phyloP scores from a whole-genome alignment of 2,797 vertebrate genomes.

The Simalia tracyae region DNA sequence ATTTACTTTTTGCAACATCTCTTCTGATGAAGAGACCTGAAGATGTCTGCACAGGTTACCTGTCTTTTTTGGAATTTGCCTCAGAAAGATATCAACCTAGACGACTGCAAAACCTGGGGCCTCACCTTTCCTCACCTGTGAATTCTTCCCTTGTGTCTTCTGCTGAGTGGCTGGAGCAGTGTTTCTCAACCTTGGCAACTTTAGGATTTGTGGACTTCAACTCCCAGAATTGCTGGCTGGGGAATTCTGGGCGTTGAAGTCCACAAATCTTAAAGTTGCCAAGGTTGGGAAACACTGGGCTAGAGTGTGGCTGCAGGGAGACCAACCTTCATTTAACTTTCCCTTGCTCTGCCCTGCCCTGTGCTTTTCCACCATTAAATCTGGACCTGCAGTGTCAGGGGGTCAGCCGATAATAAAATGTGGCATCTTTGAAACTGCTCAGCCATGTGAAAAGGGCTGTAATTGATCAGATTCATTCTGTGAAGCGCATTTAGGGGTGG shows the following conservation, averaged over 20 bases:
- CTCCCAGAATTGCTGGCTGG: too few species aligned
- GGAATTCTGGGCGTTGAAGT: too few species aligned
- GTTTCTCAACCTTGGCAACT: too few species aligned
- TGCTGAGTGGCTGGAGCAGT: not conserved
- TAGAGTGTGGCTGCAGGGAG: not conserved
- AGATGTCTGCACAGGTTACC: not conserved
- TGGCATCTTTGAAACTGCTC: constrained; percentile 87
- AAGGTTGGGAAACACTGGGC: too few species aligned
- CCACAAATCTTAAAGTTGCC: too few species aligned
- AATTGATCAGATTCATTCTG: constrained; percentile 80
- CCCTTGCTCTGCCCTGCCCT: not conserved
- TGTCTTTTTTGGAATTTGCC: not conserved
- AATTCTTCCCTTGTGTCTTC: not conserved
- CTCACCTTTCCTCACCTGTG: not conserved
- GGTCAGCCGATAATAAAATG: constrained; percentile 95
- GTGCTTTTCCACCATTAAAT: constrained; percentile 71
- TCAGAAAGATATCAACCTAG: not conserved
- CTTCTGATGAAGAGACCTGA: not conserved
- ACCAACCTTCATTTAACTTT: constrained; percentile 66
- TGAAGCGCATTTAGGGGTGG: constrained; percentile 61
- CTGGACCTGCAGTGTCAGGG: constrained; percentile 91
- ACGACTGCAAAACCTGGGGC: not conserved
- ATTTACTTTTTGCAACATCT: not conserved
- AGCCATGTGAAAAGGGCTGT: constrained; percentile 82
- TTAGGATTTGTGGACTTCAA: too few species aligned